Base-by-base conservation (phyloP, 2,888 invertebrate genomes). In the Diarsia mendica region DNA sequence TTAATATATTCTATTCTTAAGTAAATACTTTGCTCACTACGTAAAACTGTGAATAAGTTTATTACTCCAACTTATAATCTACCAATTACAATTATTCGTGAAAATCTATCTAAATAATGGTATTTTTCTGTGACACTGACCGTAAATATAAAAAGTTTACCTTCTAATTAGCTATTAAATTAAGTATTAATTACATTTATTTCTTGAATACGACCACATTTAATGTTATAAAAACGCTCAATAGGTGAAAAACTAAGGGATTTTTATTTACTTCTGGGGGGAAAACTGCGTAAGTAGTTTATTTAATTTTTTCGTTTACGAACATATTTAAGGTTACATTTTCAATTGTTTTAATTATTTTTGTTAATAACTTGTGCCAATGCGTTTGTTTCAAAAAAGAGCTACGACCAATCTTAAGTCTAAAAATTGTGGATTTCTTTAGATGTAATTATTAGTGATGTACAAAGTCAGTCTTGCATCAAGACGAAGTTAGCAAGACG, bases 321-420 rank as follows among this genome's bases (percentile, higher is more conserved):
- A 78, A 70, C 86, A 82, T 79, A 82, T 85, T 83, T 87, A 84
- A 85, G 77, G 68, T 78, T 85, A 80, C 75, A 73, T 76, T 77
- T 73, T 80, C 75, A 85, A 77, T 82, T 75, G 69, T 85, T 84
- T 83, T 82, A 80, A 77, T 84, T 80, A 75, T 83, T 79, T 87
- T 85, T 83, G 82, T 89, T 89, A 82, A 85, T 87, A 85, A 89
- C 84, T 87, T 92, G 92, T 93, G 92, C 92, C 93, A 93, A 93
- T 89, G 89, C 90, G 90, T 90, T 91, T 87, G 84, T 88, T 89
- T 90, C 85, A 44, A 71, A 86, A 86, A 84, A 85, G 64, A 82
- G 83, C 85, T 87, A 89, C 85, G 89, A 92, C 90, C 92, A 92
- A 91, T 89, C 73, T 66, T 83, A 84, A 67, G 83, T 78, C 69